Conservation (phyloP, 2,113 vertebrate species). For the Nannobrachium achirus region DNA sequence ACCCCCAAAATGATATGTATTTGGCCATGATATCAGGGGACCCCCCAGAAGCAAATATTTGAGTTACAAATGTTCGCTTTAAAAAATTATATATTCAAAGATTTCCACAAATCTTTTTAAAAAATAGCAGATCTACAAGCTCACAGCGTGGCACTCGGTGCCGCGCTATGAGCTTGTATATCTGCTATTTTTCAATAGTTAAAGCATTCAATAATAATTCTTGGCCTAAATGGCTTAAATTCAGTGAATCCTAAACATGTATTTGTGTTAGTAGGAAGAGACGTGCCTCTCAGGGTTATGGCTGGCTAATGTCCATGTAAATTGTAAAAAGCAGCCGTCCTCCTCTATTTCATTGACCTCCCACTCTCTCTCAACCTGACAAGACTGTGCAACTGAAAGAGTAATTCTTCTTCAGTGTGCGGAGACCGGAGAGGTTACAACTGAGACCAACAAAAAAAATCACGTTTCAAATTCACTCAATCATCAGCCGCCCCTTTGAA, state of each 20-base stretch:
- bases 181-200: too few relatives aligned
- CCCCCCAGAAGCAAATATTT: too few relatives aligned
- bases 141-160: too few relatives aligned
- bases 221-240: too few relatives aligned
- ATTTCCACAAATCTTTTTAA: too few relatives aligned
- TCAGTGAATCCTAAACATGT: conserved; percentile 56
- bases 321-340: conserved; percentile 60
- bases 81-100: too few relatives aligned
- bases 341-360: conserved; percentile 54
- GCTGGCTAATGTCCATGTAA: conserved; percentile 70
- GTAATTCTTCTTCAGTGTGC: conserved; percentile 45
- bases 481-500: conserved; percentile 74
- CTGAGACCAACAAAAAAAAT: conserved; percentile 54
- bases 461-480: conserved; percentile 75
- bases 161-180: too few relatives aligned
- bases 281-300: conserved; percentile 63
- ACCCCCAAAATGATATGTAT: too few relatives aligned
- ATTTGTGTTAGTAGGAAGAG: conserved; percentile 38
- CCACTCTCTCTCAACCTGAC: conserved; percentile 42
- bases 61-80: too few relatives aligned
- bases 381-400: conserved; percentile 62
- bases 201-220: too few relatives aligned
- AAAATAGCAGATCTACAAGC: too few relatives aligned
- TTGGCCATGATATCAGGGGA: too few relatives aligned
- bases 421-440: conserved; percentile 17